Evolutionary conservation across 2,797 vertebrate species (phyloP).

Genomic region (Peromyscus eremicus): DNA sequence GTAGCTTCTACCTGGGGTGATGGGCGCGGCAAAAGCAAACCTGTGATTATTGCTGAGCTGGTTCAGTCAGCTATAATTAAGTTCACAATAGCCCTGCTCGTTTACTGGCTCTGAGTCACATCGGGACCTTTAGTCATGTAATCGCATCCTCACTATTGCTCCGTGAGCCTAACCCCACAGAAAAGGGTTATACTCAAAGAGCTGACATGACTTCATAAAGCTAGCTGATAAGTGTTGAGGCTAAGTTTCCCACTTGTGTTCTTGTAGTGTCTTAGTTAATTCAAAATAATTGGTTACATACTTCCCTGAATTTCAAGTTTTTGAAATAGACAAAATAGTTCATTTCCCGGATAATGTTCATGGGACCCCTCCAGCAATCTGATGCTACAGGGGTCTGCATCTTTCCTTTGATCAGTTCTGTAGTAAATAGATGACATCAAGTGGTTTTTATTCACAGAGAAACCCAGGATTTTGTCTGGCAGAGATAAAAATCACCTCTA

Average conservation of each 20-base stretch:
- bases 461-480: not conserved
- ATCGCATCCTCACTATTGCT: not conserved
- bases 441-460: not conserved
- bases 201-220: not conserved
- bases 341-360: not conserved
- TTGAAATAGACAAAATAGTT: slow-evolving; percentile 1
- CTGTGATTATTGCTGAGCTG: not conserved
- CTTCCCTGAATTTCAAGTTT: not conserved
- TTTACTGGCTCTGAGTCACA: not conserved
- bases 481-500: not conserved
- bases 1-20: not conserved
- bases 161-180: not conserved
- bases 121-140: not conserved
- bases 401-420: not conserved
- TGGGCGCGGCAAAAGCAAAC: not conserved
- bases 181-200: not conserved
- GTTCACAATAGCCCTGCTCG: not conserved
- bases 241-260: not conserved
- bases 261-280: not conserved
- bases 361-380: not conserved
- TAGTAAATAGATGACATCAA: not conserved
- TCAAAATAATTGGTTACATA: not conserved
- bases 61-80: slow-evolving; percentile 30
- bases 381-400: not conserved
- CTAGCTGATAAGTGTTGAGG: not conserved